Evolutionary conservation across 2,797 vertebrate genomes (phyloP), one percentile per base, ranked within the genome.

Genomic region (Tauraco hartlaubi): DNA sequence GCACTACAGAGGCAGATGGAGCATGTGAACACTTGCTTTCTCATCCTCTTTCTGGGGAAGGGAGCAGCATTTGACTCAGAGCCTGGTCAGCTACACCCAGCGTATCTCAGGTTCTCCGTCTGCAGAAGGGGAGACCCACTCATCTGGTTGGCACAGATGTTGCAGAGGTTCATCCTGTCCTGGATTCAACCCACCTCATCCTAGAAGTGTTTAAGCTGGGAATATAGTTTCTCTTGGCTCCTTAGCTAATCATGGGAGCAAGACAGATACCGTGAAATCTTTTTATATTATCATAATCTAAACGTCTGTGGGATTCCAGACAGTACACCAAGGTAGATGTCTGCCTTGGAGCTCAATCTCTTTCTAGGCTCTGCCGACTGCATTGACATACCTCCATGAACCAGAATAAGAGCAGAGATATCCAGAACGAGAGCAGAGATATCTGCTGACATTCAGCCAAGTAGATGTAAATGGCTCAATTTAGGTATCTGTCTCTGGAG

Each of bases 21-120:
- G 63, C 92, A 93, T 92, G 92, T 83, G 93, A 96, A 96, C 75
- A 59, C 72, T 91, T 83, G 77, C 41, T 80, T 80, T 80, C 81
- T 85, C 74, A 43, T 39, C 64, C 52, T 71, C 29, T 82, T 87
- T 77, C 86, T 74, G 52, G 41, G 76, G 19, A 93, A 49, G 77
- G 56, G 71, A 95, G 48, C 46, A 66, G 29, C 15, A 31, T 81
- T 95, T 95, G 74, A 91, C 72, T 96, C 83, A 83, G 39, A 88
- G 56, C 41, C 59, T 92, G 86, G 93, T 74, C 67, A 94, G 77
- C 41, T 95, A 92, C 95, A n/a, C 93, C 88, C 91, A 85, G 28
- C 0, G 0, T 94, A 95, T 96, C 93, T 93, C 52, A 49, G 22
- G 33, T 69, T 94, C 80, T 88, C 44, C 63, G 90, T 69, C 80